Base-by-base conservation (phyloP, 2,888 invertebrate species). In the Yponomeuta sedellus region DNA sequence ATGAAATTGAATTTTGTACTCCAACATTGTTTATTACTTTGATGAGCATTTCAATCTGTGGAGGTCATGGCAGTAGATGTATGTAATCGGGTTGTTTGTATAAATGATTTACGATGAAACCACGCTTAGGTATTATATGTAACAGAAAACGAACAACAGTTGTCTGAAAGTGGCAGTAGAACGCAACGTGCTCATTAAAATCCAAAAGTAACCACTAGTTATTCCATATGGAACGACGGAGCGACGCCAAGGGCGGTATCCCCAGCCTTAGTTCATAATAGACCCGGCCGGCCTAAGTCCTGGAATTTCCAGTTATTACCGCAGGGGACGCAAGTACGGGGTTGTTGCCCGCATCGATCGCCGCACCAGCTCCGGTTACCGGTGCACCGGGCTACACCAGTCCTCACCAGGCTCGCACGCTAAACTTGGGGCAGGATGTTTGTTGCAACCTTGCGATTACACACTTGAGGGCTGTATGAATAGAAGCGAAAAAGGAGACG, bases 271-370 rank as follows among this genome's bases (percentile, higher is more conserved):
- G 75, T 76, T 74, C 80, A 77, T 80, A 80, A 73, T 52, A 78
- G 73, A 25, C 44, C 73, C n/a, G n/a, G n/a, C 69, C 74, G 72
- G 75, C 71, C 80, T 39, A 58, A 61, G 64, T 88, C 79, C 83
- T 85, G 90, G 90, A 86, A 88, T 89, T 90, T 82, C 90, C 90
- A 81, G 83, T 83, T 83, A 86, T 82, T 83, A 84, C 82, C 73
- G 83, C 80, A 83, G 85, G 86, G 86, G 85, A 80, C 77, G 79
- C 73, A 75, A 77, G 73, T 74, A 77, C 78, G 86, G 76, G 90
- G 88, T 89, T 88, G 88, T 86, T 89, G 89, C 81, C 88, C 88
- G 82, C 71, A 90, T 90, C 88, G 90, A 90, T 88, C 80, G 76
- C 77, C 81, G 82, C 82, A 83, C 78, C 83, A 82, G 78, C 72